Percentiles rank a stretch among this genome's conserved stretches.
These are phyloP conservation scores for Neolamprologus cancellatus DNA, from an alignment of 2,113 vertebrate species.

Conservation along the genomic window DNA sequence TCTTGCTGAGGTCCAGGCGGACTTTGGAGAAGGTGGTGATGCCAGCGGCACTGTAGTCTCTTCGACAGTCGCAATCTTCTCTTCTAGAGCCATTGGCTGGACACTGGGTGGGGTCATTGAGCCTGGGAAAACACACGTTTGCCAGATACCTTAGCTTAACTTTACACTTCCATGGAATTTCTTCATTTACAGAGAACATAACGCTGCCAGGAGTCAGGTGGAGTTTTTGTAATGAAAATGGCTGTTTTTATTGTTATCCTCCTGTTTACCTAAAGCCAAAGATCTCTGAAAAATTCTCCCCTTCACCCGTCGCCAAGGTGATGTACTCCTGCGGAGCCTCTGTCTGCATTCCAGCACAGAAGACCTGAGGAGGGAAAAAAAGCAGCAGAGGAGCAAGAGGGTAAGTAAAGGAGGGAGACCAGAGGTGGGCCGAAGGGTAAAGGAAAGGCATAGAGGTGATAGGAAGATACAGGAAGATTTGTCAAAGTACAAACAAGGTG, in stretches of 20 bases:
- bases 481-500: not conserved
- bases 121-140: conserved; percentile 61
- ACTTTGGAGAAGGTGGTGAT: conserved; percentile 91
- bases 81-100: conserved; percentile 85
- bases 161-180: conserved; percentile 12
- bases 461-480: not conserved
- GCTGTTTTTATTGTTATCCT: not conserved
- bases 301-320: conserved; percentile 80
- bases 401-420: not conserved
- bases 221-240: not conserved
- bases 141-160: not conserved
- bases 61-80: conserved; percentile 87
- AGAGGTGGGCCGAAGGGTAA: not conserved
- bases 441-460: not conserved
- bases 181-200: not conserved
- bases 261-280: conserved; percentile 88
- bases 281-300: conserved; percentile 94
- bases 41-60: conserved; percentile 87
- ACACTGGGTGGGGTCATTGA: conserved; percentile 92
- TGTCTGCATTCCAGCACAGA: conserved; percentile 89
- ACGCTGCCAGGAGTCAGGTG: not conserved
- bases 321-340: conserved; percentile 86
- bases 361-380: conserved; percentile 72
- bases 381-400: not conserved
- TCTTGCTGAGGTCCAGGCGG: conserved; percentile 83